Conservation (phyloP, 2,797 vertebrate genomes). For the Sebastes cheni region DNA sequence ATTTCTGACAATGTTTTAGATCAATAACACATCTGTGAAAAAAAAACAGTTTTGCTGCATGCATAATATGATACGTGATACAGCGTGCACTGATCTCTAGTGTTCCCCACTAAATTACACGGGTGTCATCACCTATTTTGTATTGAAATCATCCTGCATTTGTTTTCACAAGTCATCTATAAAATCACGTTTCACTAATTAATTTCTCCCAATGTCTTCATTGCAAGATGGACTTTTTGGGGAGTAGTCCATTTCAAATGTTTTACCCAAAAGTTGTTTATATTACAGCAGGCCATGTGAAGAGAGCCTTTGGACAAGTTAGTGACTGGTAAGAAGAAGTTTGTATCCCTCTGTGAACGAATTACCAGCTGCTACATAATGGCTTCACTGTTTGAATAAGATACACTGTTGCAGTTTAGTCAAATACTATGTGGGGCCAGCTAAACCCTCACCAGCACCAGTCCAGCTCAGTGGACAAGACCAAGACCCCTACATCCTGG, state of each 20-base stretch:
- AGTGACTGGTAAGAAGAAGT: not conserved
- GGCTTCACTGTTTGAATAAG: not conserved
- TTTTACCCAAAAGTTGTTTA: not conserved
- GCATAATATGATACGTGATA: not conserved
- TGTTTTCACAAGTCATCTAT: not conserved
- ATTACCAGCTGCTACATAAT: not conserved
- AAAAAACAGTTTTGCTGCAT: not conserved
- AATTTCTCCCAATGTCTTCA: not conserved
- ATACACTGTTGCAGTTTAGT: not conserved
- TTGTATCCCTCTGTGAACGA: not conserved
- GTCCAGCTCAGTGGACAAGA: not conserved
- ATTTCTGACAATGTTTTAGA: not conserved
- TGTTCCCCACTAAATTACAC: not conserved
- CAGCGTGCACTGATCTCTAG: not conserved
- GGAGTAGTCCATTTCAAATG: not conserved
- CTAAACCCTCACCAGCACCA: not conserved
- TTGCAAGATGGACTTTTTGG: not conserved
- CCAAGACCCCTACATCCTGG: not conserved
- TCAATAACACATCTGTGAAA: not conserved
- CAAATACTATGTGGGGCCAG: not conserved
- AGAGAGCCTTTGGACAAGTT: not conserved
- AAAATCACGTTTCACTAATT: not conserved
- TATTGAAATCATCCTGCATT: not conserved
- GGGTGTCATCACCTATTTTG: not conserved
- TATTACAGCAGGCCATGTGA: not conserved